A percentile compares a stretch with the other conserved stretches of the same genome.
Conservation (phyloP, 2,888 invertebrate genomes). For the Caenorhabditis sp. region DNA sequence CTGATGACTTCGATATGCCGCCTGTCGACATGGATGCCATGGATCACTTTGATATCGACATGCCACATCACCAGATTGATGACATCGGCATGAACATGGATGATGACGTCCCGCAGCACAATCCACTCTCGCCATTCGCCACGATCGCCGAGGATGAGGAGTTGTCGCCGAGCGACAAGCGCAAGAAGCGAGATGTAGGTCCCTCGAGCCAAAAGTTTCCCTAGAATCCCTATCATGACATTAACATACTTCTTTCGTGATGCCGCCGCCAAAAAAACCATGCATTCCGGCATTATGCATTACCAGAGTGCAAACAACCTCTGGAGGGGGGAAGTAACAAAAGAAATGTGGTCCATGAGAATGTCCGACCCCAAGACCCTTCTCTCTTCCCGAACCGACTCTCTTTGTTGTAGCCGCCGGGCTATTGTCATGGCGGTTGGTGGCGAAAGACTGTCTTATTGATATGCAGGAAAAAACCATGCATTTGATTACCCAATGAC, state of each 20-base stretch:
- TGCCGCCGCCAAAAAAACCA: conserved; percentile 16
- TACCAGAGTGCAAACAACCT: conserved; percentile 53
- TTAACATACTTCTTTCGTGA: conserved; percentile 20
- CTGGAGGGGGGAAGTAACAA: conserved; percentile 32
- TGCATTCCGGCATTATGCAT: conserved; percentile 40
- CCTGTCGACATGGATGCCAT: conserved; percentile 48
- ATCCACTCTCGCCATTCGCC: conserved; percentile 29
- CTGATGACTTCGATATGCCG: conserved; percentile 63
- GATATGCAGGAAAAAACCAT: conserved; percentile 33
- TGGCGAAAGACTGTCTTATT: conserved; percentile 24
- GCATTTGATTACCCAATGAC: conserved; percentile 7
- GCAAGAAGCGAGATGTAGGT: conserved; percentile 15
- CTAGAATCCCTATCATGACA: conserved; percentile 32
- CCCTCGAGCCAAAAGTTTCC: neutral
- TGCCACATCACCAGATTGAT: conserved; percentile 13
- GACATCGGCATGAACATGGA: neutral
- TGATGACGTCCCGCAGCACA: conserved; percentile 5
- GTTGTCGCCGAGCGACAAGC: conserved; percentile 34
- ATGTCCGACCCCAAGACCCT: conserved; percentile 42
- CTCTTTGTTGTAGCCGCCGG: conserved; percentile 47
- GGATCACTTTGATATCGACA: conserved; percentile 32
- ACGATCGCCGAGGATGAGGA: conserved; percentile 26
- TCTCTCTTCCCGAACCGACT: conserved; percentile 4
- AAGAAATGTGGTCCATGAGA: conserved; percentile 55
- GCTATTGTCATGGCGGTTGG: conserved; percentile 19